Evolutionary conservation across 2,113 vertebrate species (phyloP), one percentile per base, ranked within the genome.

Genomic region (Pardalotus punctatus): DNA sequence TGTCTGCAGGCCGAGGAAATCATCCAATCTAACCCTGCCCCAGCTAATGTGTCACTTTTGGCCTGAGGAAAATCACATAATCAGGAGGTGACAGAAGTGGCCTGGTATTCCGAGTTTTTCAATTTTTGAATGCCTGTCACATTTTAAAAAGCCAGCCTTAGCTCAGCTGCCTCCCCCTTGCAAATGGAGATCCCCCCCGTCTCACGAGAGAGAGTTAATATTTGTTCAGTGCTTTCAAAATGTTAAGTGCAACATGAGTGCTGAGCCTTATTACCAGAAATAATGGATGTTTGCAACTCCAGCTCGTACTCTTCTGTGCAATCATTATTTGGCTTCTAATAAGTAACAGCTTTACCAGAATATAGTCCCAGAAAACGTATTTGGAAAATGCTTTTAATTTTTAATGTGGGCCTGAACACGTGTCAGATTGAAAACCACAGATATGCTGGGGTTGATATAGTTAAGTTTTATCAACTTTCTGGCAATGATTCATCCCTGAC

Each of bases 151-250:
- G 81, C 47, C 90, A 62, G 28, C 60, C 86, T 81, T 5, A 67
- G 92, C 56, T 80, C 50, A 36, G 86, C 78, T 85, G 74, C 92
- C 64, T 88, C 77, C 77, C 42, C 23, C 22, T 5, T 10, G 53
- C 6, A 67, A 71, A 87, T 18, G 88, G 73, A 86, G 85, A 56
- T 47, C 22, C 67, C 54, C 42, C 60, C 85, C 24, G 71, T 20
- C 87, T 87, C 73, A 53, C 70, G 10, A 42, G 64, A 60, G 72
- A 69, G 84, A 88, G 93, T 88, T 95, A 97, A 94, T 96, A 90
- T 95, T 94, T 96, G 58, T 29, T 88, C 79, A 93, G 90, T 60
- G 74, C 88, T 97, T 97, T 93, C 82, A 80, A 81, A 96, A 93
- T 83, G 77, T 90, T 87, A 96, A 96, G 93, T 92, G 88, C 90